Conservation (phyloP, 2,113 vertebrate species). For the Crotalus tigris region DNA sequence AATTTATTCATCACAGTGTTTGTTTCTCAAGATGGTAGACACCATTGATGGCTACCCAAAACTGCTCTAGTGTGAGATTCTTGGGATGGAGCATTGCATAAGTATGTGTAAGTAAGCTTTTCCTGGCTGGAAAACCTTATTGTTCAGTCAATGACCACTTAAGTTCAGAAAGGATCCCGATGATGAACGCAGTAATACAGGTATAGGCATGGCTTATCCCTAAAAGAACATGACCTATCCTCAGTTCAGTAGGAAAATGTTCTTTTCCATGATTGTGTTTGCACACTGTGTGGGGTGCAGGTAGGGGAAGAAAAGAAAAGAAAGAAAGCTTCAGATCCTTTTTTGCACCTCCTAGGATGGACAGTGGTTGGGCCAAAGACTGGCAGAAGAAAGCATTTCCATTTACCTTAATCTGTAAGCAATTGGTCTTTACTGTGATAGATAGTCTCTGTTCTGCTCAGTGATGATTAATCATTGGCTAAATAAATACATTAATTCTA, state of each 20-base stretch:
- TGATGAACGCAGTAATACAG: neutral
- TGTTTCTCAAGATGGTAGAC: neutral
- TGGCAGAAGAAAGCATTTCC: neutral
- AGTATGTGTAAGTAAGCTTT: neutral
- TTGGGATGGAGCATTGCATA: neutral
- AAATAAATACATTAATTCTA: slow-evolving; percentile 4
- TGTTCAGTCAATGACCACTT: neutral
- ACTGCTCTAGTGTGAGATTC: neutral
- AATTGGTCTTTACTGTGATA: slow-evolving; percentile 16
- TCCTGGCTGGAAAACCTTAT: neutral
- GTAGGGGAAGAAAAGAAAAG: neutral
- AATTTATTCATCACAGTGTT: neutral
- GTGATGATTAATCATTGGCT: neutral
- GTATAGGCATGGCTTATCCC: neutral
- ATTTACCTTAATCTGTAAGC: slow-evolving; percentile 8
- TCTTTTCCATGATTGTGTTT: neutral
- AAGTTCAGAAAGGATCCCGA: neutral
- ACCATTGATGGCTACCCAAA: neutral
- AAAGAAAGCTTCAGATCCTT: neutral
- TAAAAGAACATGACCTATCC: neutral
- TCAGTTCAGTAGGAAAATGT: neutral
- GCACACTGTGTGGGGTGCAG: neutral
- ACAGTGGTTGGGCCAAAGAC: neutral
- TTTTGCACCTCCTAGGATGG: neutral
- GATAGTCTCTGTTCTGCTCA: neutral